These are phyloP conservation scores for Pangasius djambal DNA, from an alignment of 2,797 vertebrate genomes.

Conservation along the genomic window DNA sequence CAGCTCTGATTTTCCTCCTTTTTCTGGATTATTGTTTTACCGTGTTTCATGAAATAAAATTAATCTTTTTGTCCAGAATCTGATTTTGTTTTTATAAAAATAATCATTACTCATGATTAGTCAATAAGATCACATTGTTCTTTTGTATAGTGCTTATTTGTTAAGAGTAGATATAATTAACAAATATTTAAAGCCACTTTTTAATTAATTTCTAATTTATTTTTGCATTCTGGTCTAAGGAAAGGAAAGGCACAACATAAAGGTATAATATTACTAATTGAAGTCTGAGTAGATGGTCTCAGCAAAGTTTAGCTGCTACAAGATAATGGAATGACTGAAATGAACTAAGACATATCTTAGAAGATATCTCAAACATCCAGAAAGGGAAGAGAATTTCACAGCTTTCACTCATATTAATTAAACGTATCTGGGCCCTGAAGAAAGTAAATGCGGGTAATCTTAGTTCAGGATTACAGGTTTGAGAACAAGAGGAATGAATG, in stretches of 20 bases:
- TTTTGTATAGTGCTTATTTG: neutral
- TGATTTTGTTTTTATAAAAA: conserved; percentile 20
- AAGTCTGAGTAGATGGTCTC: neutral
- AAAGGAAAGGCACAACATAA: neutral
- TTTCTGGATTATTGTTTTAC: conserved; percentile 62
- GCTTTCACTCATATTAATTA: neutral
- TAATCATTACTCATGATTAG: conserved; percentile 4
- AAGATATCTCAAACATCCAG: conserved; percentile 3
- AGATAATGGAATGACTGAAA: neutral
- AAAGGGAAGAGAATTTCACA: neutral
- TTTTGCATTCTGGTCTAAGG: neutral
- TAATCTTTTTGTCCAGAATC: conserved; percentile 43
- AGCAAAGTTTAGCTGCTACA: neutral
- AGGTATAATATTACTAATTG: neutral
- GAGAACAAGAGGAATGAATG: neutral
- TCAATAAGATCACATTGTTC: neutral
- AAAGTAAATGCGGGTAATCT: neutral
- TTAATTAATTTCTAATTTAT: neutral
- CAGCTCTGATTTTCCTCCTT: conserved; percentile 52
- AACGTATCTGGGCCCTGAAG: neutral
- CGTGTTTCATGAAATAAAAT: conserved; percentile 49
- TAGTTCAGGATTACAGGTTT: neutral
- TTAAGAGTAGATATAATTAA: neutral
- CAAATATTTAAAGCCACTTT: neutral
- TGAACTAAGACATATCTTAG: neutral